Evolutionary conservation across 2,113 vertebrate species (phyloP).

Genomic region (Motacilla tschutschensis): DNA sequence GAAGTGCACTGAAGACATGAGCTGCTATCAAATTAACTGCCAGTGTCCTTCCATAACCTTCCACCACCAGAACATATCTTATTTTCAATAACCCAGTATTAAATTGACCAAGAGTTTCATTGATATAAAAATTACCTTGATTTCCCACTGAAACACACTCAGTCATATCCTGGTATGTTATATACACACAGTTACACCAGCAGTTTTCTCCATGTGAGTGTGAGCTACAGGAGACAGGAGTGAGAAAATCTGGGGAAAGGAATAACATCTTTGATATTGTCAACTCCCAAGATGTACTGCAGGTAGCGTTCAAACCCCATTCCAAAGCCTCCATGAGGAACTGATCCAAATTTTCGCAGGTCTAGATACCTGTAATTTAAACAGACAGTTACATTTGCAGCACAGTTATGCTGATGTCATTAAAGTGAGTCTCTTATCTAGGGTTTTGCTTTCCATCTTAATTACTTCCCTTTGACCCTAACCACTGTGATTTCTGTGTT

Average conservation of each 20-base stretch:
- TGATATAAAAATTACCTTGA: neutral
- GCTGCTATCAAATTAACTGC: neutral
- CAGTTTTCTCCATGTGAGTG: accelerated
- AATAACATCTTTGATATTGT: conserved; percentile 96
- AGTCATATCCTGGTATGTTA: neutral
- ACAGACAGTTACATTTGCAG: conserved; percentile 11
- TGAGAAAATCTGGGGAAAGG: conserved; percentile 92
- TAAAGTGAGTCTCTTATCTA: neutral
- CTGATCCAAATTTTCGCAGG: conserved; percentile 89
- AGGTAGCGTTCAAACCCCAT: conserved; percentile 96
- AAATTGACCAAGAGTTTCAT: neutral
- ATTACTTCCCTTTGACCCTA: neutral
- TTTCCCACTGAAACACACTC: neutral
- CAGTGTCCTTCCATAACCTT: neutral
- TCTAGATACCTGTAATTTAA: conserved; percentile 89
- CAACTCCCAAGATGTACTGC: conserved; percentile 89
- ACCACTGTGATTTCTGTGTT: neutral
- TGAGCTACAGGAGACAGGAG: conserved; percentile 82
- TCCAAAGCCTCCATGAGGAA: conserved; percentile 94
- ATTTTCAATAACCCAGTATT: neutral
- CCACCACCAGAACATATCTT: neutral
- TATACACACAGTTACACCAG: neutral
- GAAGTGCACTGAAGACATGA: neutral
- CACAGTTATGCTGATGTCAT: neutral
- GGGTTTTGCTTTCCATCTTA: conserved; percentile 1